Percentiles rank a stretch among this genome's conserved stretches.
Evolutionary conservation across 2,888 invertebrate species (phyloP).

Genomic region (Holacanthella duospinosa): DNA sequence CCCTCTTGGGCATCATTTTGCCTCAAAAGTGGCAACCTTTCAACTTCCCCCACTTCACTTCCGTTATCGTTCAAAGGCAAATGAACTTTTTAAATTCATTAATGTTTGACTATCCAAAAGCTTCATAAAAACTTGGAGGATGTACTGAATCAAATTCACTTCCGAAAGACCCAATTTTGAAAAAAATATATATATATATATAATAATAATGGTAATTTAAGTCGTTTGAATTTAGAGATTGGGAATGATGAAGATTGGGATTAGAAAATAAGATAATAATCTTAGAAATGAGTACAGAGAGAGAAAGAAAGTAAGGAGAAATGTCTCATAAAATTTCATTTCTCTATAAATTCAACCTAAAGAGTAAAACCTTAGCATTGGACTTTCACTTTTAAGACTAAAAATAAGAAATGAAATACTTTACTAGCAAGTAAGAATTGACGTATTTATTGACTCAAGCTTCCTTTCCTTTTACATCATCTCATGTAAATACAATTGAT

Average conservation of each 20-base stretch:
- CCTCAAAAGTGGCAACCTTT: neutral
- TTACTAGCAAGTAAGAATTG: neutral
- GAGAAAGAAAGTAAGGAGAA: neutral
- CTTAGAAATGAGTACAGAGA: neutral
- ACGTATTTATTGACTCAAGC: neutral
- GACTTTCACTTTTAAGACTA: neutral
- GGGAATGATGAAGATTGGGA: neutral
- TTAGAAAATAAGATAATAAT: neutral
- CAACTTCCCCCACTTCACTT: neutral
- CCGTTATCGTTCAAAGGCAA: neutral
- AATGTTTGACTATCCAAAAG: neutral
- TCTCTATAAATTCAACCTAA: neutral
- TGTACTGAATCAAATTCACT: neutral
- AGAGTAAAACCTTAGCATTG: neutral
- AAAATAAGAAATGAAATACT: neutral
- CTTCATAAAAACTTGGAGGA: neutral
- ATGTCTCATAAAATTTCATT: neutral
- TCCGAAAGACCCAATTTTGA: neutral
- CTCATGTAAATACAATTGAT: neutral
- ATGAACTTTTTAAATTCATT: constrained; percentile 4
- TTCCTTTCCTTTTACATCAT: neutral
- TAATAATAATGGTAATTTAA: neutral
- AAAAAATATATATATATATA: too few species aligned
- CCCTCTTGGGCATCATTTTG: neutral
- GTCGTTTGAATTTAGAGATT: neutral